Base-by-base conservation (phyloP, 2,113 vertebrate genomes). In the Maccullochella peelii region DNA sequence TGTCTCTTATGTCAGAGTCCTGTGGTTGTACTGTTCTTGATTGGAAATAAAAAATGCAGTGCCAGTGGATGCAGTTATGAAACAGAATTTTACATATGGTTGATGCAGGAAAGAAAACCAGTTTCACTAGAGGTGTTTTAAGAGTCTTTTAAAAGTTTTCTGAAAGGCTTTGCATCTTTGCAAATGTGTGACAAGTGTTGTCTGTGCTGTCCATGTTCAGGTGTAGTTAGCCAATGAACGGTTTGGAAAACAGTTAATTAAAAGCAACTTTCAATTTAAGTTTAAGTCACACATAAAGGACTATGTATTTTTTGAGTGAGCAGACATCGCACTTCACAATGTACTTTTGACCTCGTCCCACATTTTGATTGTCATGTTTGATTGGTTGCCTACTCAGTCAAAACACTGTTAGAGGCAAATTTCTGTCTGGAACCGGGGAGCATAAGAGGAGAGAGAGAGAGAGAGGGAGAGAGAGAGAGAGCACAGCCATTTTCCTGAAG, bases 351-450 rank as follows among this genome's bases (percentile, higher is more conserved):
- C 87, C 80, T 85, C 8, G 42, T 82, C 77, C 65, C 83, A 88
- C 79, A 80, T 91, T 91, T 84, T 83, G 72, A 86, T 83, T 88
- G 89, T 86, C 86, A 84, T 42, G 78, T 84, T 86, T 86, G 80
- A 88, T 70, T 87, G 86, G 84, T 69, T 75, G 82, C 71, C 55
- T 87, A 38, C 80, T 82, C 76, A 79, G 84, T 87, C 84, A 84
- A 81, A 86, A 76, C 59, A 84, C 57, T 58, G 50, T 84, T 58
- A 49, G 70, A 63, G 77, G 87, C 61, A 79, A 21, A 76, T 84
- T 59, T 88, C 74, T 79, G 77, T 54, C 58, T 59, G 18, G 42
- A 80, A 80, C 38, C 49, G 81, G 7, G 5, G 27, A 75, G 71
- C 61, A 18, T 69, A 62, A 59, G 69, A 62, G 77, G 4, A 44